These are phyloP conservation scores for Hydrozoanthus gracilis DNA, from an alignment of 92 coral and sea anemone genomes.

Conservation along the genomic window DNA sequence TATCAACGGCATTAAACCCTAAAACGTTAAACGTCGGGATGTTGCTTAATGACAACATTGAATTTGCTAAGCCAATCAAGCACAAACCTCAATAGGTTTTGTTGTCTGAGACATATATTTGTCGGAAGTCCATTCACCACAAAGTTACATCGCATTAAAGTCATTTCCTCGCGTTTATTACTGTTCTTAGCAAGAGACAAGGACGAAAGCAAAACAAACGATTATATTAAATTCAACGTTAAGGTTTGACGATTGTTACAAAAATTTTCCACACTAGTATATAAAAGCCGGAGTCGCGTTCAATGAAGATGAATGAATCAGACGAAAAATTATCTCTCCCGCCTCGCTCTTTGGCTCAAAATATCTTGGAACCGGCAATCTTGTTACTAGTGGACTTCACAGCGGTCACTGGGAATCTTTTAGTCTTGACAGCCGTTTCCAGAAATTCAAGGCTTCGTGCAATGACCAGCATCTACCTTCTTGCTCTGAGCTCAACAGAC, in stretches of 20 bases:
- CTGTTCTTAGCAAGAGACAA: neutral
- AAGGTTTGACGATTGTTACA: neutral
- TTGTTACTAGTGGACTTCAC: neutral
- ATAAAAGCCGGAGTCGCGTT: neutral
- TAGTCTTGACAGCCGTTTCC: constrained; percentile 16
- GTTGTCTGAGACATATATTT: neutral
- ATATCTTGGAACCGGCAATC: constrained; percentile 23
- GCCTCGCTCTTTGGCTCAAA: constrained; percentile 23
- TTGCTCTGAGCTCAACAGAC: constrained; percentile 19
- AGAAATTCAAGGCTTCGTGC: constrained; percentile 20
- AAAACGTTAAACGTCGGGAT: neutral
- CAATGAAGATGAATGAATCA: neutral
- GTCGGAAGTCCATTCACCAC: constrained; percentile 22
- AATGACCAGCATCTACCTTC: constrained; percentile 36
- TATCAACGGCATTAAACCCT: neutral
- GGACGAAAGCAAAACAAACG: neutral
- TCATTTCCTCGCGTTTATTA: neutral
- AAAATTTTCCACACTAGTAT: too few species aligned
- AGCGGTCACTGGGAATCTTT: constrained; percentile 12
- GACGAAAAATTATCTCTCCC: neutral
- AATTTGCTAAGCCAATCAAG: neutral
- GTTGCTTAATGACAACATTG: neutral
- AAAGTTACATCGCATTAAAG: neutral
- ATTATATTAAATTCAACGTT: neutral
- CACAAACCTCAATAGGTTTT: neutral